Conservation (phyloP, 1,140 invertebrate species). For the Drosophila ficusphila region DNA sequence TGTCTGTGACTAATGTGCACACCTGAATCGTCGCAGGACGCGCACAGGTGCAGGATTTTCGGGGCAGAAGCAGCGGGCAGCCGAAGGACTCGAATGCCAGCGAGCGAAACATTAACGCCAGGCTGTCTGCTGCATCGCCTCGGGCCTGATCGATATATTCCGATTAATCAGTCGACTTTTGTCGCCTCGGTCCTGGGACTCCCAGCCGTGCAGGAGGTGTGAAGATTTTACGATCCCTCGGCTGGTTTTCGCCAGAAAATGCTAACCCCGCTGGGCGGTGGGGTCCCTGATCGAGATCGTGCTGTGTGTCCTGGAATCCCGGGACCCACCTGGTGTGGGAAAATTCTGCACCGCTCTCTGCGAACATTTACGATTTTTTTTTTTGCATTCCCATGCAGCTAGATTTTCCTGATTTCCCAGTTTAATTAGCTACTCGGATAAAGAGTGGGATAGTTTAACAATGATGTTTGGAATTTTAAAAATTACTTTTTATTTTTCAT, state of each 20-base stretch:
- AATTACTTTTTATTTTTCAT: too few species aligned
- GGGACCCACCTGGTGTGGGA: conserved; percentile 66
- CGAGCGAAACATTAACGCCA: conserved; percentile 66
- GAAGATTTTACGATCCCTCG: conserved; percentile 69
- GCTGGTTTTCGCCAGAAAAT: conserved; percentile 60
- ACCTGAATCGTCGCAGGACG: conserved; percentile 76
- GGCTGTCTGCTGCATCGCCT: conserved; percentile 58
- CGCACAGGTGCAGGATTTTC: conserved; percentile 63
- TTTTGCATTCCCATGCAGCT: not conserved
- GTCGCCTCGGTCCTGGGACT: conserved; percentile 34
- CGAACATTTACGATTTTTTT: conserved; percentile 18
- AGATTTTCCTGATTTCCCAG: not conserved
- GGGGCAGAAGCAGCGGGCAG: conserved; percentile 29
- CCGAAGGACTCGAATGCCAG: conserved; percentile 4
- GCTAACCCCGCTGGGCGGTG: conserved; percentile 61
- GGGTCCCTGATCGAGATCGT: conserved; percentile 40
- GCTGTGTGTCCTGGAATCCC: conserved; percentile 63
- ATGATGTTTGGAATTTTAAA: too few species aligned
- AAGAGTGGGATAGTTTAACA: not conserved
- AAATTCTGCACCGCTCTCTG: conserved; percentile 28
- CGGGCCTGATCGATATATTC: conserved; percentile 71
- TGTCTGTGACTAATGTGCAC: conserved; percentile 76
- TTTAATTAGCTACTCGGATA: too few species aligned
- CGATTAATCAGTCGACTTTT: conserved; percentile 77
- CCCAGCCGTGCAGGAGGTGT: conserved; percentile 67